phyloP scores from a whole-genome alignment of 2,797 vertebrate genomes.

The Poeciliopsis presidionis region DNA sequence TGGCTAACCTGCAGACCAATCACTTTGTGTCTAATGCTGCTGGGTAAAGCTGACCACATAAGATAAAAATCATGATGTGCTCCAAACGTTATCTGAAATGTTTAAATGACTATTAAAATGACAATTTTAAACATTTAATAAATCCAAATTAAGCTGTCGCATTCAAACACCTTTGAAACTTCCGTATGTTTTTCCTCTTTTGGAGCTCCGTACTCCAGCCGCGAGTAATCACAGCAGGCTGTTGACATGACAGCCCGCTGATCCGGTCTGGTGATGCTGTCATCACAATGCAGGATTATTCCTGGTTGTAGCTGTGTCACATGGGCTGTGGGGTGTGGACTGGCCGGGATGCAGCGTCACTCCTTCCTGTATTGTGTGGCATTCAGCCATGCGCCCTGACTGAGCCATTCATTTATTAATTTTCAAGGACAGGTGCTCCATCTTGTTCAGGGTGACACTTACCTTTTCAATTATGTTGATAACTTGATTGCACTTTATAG shows the following conservation, averaged over 20 bases:
- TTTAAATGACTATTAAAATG: not conserved
- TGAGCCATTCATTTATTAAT: constrained; percentile 62
- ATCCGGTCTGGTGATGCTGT: constrained; percentile 43
- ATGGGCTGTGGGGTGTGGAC: constrained; percentile 35
- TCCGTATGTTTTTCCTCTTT: not conserved
- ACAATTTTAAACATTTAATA: not conserved
- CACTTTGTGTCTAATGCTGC: not conserved
- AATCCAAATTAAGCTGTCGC: not conserved
- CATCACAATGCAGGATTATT: constrained; percentile 59
- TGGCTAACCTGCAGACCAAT: not conserved
- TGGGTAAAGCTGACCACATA: not conserved
- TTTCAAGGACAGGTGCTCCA: constrained; percentile 66
- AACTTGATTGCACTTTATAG: constrained; percentile 53
- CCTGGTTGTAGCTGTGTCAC: constrained; percentile 51
- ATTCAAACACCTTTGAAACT: not conserved
- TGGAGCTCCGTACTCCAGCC: not conserved
- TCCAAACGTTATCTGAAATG: not conserved
- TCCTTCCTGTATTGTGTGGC: constrained; percentile 3
- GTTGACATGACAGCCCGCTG: constrained; percentile 58
- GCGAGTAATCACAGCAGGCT: constrained; percentile 9
- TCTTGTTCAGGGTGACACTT: constrained; percentile 56
- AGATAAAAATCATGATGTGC: not conserved
- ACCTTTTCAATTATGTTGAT: constrained; percentile 58
- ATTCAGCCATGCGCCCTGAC: constrained; percentile 22
- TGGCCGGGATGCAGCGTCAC: constrained; percentile 24